Base-by-base conservation (phyloP, 2,888 invertebrate genomes). In the Ochlodes sylvanus region DNA sequence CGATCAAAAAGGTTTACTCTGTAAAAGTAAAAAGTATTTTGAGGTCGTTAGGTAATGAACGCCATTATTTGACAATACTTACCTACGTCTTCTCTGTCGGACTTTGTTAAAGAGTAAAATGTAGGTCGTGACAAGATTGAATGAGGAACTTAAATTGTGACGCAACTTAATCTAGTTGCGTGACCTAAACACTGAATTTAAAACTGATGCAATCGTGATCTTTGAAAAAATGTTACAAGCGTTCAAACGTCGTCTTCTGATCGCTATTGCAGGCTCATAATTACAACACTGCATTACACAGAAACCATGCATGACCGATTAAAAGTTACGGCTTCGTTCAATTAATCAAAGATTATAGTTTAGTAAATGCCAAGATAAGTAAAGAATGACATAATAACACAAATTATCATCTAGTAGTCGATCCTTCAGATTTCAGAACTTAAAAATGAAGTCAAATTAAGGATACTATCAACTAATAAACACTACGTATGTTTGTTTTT, bases 121-220 rank as follows among this genome's bases (percentile, higher is more conserved):
- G 19, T 19, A 50, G 50, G 50, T 19, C 19, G 19, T 50, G 19
- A 19, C 50, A 50, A 50, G 19, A 19, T 47, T 50, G 4, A 19
- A 50, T 12, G 19, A 50, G 50, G 19, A 19, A 50, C 50, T 50
- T 19, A 0, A 19, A 50, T 50, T 19, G 50, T 50, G 50, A 12
- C 19, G 50, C 50, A 50, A 50, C 12, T 6, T 42, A 14, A 44
- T 4, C 15, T 44, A n/a, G 50, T 19, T 50, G 50, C 50, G 50
- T 50, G 50, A 12, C 19, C 50, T 50, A 19, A 50, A 50, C 19
- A 50, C 50, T 50, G 50, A 50, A 50, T 21, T 50, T 19, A 4
- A 50, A n/a, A 19, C 19, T 50, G 50, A 50, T 50, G 50, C 19
- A 19, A 50, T 7, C n/a, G 44, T 50, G 19, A 50, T 50, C 19